These are phyloP conservation scores for Ophion ventricosus DNA, from an alignment of 2,888 invertebrate genomes.

Conservation along the genomic window DNA sequence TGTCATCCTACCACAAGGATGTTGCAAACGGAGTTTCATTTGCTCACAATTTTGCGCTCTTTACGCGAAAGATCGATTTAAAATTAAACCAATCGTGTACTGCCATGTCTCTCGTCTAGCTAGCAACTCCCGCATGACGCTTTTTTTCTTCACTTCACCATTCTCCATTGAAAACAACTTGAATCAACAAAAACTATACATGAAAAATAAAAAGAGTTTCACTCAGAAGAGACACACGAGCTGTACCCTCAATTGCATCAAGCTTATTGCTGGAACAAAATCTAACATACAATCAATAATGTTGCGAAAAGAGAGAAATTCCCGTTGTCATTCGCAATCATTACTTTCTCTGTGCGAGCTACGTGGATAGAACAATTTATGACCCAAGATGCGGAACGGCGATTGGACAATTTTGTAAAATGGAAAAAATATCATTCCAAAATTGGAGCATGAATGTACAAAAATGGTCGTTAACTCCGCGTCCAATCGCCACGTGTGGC, in stretches of 20 bases:
- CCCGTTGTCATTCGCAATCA: not conserved
- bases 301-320: not conserved
- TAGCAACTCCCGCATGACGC: slow-evolving; percentile 74
- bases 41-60: not conserved
- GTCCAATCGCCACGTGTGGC: slow-evolving; percentile 40
- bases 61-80: not conserved
- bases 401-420: not conserved
- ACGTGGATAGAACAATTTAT: not conserved
- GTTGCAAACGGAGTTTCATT: not conserved
- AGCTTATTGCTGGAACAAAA: not conserved
- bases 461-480: not conserved
- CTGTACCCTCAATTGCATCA: slow-evolving; percentile 36
- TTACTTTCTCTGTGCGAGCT: not conserved
- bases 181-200: slow-evolving; percentile 42
- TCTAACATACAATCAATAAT: not conserved
- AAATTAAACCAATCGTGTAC: not conserved
- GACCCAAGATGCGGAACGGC: not conserved
- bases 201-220: slow-evolving; percentile 23
- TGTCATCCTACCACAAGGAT: not conserved
- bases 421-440: not conserved
- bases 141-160: slow-evolving; percentile 69
- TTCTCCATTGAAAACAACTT: slow-evolving; percentile 46
- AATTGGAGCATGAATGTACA: not conserved
- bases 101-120: slow-evolving; percentile 13
- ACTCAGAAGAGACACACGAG: slow-evolving; percentile 43